These are phyloP conservation scores for Semicossyphus pulcher DNA, from an alignment of 2,113 vertebrate species.

Conservation along the genomic window DNA sequence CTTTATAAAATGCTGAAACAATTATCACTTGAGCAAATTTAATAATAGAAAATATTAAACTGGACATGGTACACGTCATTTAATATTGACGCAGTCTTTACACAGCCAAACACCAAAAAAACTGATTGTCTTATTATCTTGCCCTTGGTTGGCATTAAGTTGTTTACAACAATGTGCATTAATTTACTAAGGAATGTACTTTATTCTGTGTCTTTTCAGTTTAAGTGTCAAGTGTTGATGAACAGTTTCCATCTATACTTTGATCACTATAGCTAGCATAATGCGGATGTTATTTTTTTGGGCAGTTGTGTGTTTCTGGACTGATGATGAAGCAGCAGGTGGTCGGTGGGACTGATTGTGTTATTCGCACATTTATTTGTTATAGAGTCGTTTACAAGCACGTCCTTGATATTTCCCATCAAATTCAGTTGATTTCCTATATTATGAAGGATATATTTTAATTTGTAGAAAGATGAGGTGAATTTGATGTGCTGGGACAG, in stretches of 20 bases:
- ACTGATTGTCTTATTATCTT: conserved; percentile 61
- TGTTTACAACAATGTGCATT: conserved; percentile 81
- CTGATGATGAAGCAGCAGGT: conserved; percentile 44
- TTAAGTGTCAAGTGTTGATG: conserved; percentile 78
- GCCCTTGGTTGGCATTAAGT: conserved; percentile 62
- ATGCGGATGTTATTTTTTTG: conserved; percentile 44
- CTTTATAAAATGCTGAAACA: conserved; percentile 43
- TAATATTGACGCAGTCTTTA: conserved; percentile 46
- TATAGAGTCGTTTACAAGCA: conserved; percentile 43
- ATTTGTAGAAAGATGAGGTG: too few species aligned
- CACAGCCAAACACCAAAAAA: conserved; percentile 64
- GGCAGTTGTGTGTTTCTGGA: conserved; percentile 65
- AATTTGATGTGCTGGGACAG: conserved; percentile 64
- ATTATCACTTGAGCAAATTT: conserved; percentile 10
- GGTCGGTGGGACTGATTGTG: conserved; percentile 56
- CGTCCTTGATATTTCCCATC: conserved; percentile 58
- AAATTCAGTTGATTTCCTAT: conserved; percentile 53
- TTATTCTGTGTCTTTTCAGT: conserved; percentile 64
- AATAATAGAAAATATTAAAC: conserved; percentile 39
- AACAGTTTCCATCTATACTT: conserved; percentile 64
- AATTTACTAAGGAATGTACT: conserved; percentile 76
- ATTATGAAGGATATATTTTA: conserved; percentile 66
- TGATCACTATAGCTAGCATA: conserved; percentile 66
- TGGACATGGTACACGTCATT: conserved; percentile 35
- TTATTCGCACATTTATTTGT: conserved; percentile 67